phyloP scores from a whole-genome alignment of 2,113 vertebrate genomes.

The Pomatostomus ruficeps region DNA sequence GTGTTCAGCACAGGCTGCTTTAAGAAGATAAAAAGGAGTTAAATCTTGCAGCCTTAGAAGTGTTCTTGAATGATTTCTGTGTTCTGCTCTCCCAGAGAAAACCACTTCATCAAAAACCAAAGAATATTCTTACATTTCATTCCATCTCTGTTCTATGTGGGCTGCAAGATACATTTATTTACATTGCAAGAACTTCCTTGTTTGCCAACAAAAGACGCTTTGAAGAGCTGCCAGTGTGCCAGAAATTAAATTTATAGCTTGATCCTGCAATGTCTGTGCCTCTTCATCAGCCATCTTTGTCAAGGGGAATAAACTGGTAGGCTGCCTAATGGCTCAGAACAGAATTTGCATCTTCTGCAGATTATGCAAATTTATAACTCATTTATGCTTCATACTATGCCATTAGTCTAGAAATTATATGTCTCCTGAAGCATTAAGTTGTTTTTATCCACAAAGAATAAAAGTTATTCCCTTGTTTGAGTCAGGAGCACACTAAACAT shows the following conservation, averaged over 20 bases:
- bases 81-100: background rate
- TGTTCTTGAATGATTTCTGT: background rate
- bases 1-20: background rate
- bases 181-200: background rate
- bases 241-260: background rate
- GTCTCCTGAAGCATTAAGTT: background rate
- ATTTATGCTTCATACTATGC: background rate
- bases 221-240: background rate
- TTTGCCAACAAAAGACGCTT: background rate
- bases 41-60: background rate
- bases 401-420: background rate
- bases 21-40: background rate
- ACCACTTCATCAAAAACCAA: background rate
- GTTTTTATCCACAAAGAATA: background rate
- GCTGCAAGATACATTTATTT: background rate
- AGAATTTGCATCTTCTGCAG: background rate
- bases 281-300: background rate
- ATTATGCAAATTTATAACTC: background rate
- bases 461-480: background rate
- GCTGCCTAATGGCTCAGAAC: background rate
- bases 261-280: background rate
- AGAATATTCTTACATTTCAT: background rate
- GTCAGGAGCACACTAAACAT: background rate
- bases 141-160: background rate
- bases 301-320: background rate